Conservation (phyloP, 2,888 invertebrate genomes). For the Drosophila atripex region DNA sequence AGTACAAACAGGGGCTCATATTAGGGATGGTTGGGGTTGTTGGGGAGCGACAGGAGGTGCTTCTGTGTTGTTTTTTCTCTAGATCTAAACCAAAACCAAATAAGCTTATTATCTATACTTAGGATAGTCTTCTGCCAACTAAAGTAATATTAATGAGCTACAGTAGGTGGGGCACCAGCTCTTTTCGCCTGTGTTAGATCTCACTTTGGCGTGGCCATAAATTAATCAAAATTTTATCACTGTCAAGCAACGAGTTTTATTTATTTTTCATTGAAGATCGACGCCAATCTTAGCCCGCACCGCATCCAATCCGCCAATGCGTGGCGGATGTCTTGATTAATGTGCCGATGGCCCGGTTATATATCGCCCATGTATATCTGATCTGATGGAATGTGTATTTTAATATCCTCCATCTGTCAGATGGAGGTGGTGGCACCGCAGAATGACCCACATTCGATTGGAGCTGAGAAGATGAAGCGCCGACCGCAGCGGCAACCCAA, state of each 20-base stretch:
- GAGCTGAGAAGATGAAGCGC: conserved; percentile 29
- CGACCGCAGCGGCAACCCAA: conserved; percentile 30
- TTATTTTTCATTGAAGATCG: conserved; percentile 30
- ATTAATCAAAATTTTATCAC: conserved; percentile 17
- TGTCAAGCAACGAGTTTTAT: conserved; percentile 10
- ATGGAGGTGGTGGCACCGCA: conserved; percentile 40
- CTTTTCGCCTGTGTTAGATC: conserved; percentile 5
- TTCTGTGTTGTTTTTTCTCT: conserved; percentile 52
- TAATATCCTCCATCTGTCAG: conserved; percentile 15
- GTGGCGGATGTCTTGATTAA: conserved; percentile 63
- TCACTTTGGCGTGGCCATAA: conserved; percentile 5
- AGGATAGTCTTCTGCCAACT: conserved; percentile 9
- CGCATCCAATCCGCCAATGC: conserved; percentile 43
- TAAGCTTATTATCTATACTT: neutral
- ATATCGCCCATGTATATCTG: conserved; percentile 13
- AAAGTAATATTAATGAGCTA: conserved; percentile 12
- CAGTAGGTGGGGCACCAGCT: conserved; percentile 17
- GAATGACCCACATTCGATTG: conserved; percentile 35
- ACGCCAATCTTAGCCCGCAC: conserved; percentile 55
- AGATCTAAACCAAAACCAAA: conserved; percentile 31
- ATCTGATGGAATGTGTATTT: conserved; percentile 22
- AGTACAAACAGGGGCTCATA: conserved; percentile 19
- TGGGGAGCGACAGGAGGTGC: neutral
- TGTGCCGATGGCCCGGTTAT: conserved; percentile 29
- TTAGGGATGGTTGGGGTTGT: neutral